Conservation (phyloP, 2,888 invertebrate genomes). For the Neoascia interrupta region DNA sequence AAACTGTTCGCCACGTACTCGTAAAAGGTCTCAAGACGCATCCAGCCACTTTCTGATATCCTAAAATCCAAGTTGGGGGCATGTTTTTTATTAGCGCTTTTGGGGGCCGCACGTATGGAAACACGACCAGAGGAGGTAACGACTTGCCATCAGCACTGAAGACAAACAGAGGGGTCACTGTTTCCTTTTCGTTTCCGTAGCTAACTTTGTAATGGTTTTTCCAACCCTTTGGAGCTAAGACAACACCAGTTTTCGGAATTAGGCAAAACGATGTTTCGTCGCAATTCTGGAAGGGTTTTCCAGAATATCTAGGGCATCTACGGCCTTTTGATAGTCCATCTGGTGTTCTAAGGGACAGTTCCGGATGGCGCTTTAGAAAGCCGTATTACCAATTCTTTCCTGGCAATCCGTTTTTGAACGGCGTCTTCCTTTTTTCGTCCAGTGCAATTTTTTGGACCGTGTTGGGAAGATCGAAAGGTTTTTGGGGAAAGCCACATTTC, state of each 20-base stretch:
- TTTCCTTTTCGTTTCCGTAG: constrained; percentile 43
- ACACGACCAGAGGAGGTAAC: constrained; percentile 36
- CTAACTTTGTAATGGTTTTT: constrained; percentile 41
- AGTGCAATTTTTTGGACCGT: no score
- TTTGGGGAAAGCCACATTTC: no score
- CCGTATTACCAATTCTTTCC: no score
- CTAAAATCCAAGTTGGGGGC: constrained; percentile 21
- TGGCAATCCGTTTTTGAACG: no score
- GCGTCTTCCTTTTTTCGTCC: no score
- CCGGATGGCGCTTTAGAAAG: no score
- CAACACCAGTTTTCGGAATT: neutral
- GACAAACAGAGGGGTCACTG: constrained; percentile 32
- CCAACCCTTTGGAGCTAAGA: no score
- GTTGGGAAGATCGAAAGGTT: no score
- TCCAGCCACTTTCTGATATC: no score
- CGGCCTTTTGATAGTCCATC: neutral
- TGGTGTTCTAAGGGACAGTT: no score
- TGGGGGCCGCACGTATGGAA: constrained; percentile 53
- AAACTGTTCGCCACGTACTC: neutral
- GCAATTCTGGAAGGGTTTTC: neutral
- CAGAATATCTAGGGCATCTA: neutral
- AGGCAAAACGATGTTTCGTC: neutral
- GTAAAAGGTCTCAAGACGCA: no score
- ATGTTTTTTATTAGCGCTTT: no score
- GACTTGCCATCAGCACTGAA: constrained; percentile 37